These are phyloP conservation scores for Siderastrea siderea DNA, from an alignment of 92 coral and sea anemone genomes.

Conservation along the genomic window DNA sequence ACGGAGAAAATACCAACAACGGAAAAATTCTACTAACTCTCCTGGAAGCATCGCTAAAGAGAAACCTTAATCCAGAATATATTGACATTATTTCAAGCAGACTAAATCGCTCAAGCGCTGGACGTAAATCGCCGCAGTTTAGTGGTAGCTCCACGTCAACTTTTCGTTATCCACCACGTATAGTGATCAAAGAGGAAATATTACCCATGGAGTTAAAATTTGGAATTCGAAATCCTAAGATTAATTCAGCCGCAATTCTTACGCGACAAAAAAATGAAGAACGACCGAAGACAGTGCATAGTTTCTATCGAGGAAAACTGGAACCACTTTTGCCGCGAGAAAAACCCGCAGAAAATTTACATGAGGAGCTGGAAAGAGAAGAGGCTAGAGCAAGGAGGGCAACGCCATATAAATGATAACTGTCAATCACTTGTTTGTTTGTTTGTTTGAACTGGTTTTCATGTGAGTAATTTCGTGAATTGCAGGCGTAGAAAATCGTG, in stretches of 20 bases:
- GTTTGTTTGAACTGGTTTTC: not conserved
- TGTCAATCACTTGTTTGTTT: not conserved
- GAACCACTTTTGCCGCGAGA: conserved; percentile 42
- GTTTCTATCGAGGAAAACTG: conserved; percentile 9
- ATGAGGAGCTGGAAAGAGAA: conserved; percentile 39
- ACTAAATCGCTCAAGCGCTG: not conserved
- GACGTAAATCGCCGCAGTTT: not conserved
- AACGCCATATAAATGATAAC: not conserved
- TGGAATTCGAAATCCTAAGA: conserved; percentile 34
- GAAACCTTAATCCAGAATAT: conserved; percentile 23
- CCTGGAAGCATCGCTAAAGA: conserved; percentile 28
- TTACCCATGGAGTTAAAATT: conserved; percentile 37
- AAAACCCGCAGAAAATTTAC: conserved; percentile 47
- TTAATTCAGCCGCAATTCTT: not conserved
- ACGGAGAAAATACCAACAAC: not conserved
- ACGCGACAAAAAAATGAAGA: not conserved
- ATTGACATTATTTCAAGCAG: conserved; percentile 11
- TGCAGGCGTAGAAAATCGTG: too few relatives aligned
- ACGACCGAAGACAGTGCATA: conserved; percentile 7
- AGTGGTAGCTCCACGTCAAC: not conserved
- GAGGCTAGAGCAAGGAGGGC: not conserved
- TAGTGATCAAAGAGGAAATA: not conserved
- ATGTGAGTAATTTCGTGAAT: not conserved
- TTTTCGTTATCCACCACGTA: not conserved
- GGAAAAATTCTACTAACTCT: conserved; percentile 8